Evolutionary conservation across 2,113 vertebrate genomes (phyloP).

Genomic region (Brienomyrus brachyistius): DNA sequence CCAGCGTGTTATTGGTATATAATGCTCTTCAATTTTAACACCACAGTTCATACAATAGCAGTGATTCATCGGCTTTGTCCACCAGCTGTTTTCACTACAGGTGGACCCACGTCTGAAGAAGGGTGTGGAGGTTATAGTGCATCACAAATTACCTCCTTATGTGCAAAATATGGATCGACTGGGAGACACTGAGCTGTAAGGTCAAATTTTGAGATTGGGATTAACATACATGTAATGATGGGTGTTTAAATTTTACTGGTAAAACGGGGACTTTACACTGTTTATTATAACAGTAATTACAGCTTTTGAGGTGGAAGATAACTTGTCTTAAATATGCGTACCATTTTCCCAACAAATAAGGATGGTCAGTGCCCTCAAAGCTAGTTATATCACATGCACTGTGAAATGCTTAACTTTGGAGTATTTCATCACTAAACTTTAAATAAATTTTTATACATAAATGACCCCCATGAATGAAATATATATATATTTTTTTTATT

Average conservation of each 20-base stretch:
- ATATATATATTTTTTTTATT: background rate
- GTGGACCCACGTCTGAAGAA: constrained; percentile 66
- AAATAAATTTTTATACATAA: background rate
- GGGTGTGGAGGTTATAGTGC: constrained; percentile 59
- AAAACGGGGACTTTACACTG: background rate
- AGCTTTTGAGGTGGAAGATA: background rate
- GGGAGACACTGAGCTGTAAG: constrained; percentile 94
- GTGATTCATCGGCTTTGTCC: constrained; percentile 2
- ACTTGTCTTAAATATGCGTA: background rate
- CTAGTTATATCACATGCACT: background rate
- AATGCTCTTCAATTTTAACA: background rate
- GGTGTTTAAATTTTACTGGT: background rate
- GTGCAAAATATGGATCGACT: constrained; percentile 94
- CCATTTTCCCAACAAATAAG: background rate
- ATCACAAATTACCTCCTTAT: constrained; percentile 83
- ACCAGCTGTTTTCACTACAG: constrained; percentile 84
- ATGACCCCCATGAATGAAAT: background rate
- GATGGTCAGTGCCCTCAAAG: background rate
- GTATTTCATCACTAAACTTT: background rate
- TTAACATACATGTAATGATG: background rate
- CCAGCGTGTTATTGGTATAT: background rate
- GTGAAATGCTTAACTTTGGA: background rate
- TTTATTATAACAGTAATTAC: background rate
- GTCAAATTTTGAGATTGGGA: constrained; percentile 25
- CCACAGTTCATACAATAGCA: background rate